Conservation (phyloP, 2,888 invertebrate species). For the Zonitis immaculata region DNA sequence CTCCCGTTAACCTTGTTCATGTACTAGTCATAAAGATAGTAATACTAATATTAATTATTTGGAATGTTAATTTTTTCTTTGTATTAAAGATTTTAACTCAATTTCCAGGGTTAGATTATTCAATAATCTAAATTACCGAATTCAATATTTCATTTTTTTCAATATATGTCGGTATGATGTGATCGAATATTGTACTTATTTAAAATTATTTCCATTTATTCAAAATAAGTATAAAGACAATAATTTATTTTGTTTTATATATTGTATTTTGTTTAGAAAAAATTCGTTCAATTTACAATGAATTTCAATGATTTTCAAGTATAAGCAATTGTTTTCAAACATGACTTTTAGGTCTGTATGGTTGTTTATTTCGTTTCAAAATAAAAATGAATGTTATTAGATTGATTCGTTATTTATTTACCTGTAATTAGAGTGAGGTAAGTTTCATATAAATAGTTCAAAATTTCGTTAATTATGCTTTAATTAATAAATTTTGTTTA, state of each 20-base stretch:
- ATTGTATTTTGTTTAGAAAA: not conserved
- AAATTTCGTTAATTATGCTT: constrained; percentile 8
- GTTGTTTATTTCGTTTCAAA: constrained; percentile 15
- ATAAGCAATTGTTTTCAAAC: not conserved
- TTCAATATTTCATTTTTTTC: not conserved
- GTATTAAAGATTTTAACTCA: no score
- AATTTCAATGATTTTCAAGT: no score
- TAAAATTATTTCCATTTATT: not conserved
- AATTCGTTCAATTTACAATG: not conserved
- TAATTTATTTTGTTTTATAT: not conserved
- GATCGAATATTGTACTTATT: not conserved
- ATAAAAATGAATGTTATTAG: constrained; percentile 11
- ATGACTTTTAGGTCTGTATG: constrained; percentile 8
- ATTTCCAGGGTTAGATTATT: not conserved
- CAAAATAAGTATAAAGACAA: not conserved
- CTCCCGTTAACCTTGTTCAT: no score
- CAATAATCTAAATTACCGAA: no score
- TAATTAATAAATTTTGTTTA: constrained; percentile 7
- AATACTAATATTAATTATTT: no score
- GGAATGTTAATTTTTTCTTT: no score
- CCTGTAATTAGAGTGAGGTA: constrained; percentile 9
- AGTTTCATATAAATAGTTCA: constrained; percentile 13
- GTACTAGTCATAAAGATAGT: no score
- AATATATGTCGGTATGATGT: not conserved
- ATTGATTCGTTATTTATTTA: not conserved